phyloP scores from a whole-genome alignment of 2,113 vertebrate genomes.

The Marmota flaviventris region DNA sequence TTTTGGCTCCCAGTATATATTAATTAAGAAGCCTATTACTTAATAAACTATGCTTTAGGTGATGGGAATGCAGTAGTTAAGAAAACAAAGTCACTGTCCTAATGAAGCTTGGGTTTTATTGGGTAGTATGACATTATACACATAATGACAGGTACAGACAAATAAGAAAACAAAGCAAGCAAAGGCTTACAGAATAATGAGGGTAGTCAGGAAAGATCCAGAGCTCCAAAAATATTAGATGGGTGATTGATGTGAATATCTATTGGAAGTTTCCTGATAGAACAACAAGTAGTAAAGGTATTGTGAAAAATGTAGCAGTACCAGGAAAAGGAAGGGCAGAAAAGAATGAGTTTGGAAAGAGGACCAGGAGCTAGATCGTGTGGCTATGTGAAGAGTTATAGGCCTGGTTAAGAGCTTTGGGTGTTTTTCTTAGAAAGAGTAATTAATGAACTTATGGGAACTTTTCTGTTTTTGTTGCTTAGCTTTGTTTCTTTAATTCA shows the following conservation, averaged over 20 bases:
- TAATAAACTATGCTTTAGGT: background rate
- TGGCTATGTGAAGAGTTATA: background rate
- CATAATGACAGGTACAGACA: background rate
- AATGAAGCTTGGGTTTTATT: constrained; percentile 37
- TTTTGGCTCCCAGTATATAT: background rate
- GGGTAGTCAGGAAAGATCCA: background rate
- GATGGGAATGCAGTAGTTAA: background rate
- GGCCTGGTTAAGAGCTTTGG: background rate
- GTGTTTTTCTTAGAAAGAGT: background rate
- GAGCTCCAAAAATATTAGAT: background rate
- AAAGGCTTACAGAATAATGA: background rate
- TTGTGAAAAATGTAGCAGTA: background rate
- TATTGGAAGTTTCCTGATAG: background rate
- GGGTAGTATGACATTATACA: background rate
- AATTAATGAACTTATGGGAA: background rate
- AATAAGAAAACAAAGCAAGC: background rate
- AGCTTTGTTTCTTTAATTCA: constrained; percentile 48
- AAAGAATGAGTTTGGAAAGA: background rate
- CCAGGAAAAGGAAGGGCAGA: background rate
- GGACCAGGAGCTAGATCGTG: background rate
- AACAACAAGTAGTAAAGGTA: background rate
- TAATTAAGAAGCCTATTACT: background rate
- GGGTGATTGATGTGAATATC: background rate
- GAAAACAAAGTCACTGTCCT: background rate
- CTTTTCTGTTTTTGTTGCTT: constrained; percentile 8